Evolutionary conservation across 1,140 invertebrate species (phyloP).

Genomic region (Holcopasites calliopsidis): DNA sequence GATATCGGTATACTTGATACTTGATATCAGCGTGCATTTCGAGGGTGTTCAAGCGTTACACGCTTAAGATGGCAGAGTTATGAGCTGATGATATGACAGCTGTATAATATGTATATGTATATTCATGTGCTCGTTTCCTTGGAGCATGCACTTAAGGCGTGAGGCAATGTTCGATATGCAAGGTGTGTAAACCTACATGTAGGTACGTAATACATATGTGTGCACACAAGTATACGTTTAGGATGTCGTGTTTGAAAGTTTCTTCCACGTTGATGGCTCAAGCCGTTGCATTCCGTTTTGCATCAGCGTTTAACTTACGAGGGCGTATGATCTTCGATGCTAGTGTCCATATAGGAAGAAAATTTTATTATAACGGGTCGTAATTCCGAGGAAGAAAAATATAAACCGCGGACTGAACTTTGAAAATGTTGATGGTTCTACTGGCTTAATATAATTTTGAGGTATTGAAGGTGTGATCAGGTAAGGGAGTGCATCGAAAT

Average conservation of each 20-base stretch:
- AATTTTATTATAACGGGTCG: too few relatives aligned
- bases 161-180: neutral
- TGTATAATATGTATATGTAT: neutral
- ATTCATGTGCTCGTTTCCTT: neutral
- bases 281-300: neutral
- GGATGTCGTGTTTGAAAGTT: constrained; percentile 3
- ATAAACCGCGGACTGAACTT: too few relatives aligned
- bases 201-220: too few relatives aligned
- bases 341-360: too few relatives aligned
- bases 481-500: too few relatives aligned
- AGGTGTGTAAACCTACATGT: neutral
- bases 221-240: neutral
- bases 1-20: too few relatives aligned
- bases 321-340: neutral
- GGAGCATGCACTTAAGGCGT: constrained; percentile 3
- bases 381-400: too few relatives aligned
- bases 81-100: constrained; percentile 21
- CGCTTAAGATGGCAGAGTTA: neutral
- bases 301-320: constrained; percentile 14
- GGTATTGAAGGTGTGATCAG: too few relatives aligned
- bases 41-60: neutral
- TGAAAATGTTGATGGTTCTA: too few relatives aligned
- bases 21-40: constrained; percentile 20
- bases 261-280: neutral
- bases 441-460: too few relatives aligned